Base-by-base conservation (phyloP, 2,888 invertebrate genomes). In the Aphodius sticticus region DNA sequence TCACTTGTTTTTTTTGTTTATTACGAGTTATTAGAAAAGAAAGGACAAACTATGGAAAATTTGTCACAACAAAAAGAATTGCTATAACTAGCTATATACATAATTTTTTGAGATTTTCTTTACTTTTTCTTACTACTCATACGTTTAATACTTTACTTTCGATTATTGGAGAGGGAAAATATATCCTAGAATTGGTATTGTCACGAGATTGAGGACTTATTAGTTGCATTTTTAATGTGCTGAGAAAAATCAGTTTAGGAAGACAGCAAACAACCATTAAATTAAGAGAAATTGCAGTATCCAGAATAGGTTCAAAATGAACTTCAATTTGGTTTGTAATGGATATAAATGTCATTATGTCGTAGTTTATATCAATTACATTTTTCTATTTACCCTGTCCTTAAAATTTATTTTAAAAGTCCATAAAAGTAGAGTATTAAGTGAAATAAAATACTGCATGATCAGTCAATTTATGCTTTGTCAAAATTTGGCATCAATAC, bases 121-220 rank as follows among this genome's bases (percentile, higher is more conserved):
- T 53, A 26, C 12, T 53, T 53, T 53, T 53, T 53, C 9, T 53
- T 53, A 53, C 53, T 53, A 53, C 53, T 2, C 53, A 53, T 53
- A 78, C 35, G 69, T 78, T 78, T 78, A 78, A 77, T 76, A 70
- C 70, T 77, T 79, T 70, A 69, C 69, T 70, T 26, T 78, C 71
- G 36, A 77, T 77, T 82, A 83, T 37, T 83, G 84, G 83, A 84
- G 82, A 82, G 83, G 81, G 82, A 84, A 83, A 83, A 83, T 82
- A 82, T 82, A 82, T 83, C 83, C 83, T 84, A 84, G 81, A 80
- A 82, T 74, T 86, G 85, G 88, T 88, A 88, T 88, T 88, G 88
- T 88, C 88, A 87, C 87, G 86, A 87, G 88, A 87, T 88, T 88
- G 87, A 88, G 88, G 87, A 87, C 85, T 53, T 53, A 53, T 53